phyloP scores from a whole-genome alignment of 2,113 vertebrate species.

The Ibidorhyncha struthersii region DNA sequence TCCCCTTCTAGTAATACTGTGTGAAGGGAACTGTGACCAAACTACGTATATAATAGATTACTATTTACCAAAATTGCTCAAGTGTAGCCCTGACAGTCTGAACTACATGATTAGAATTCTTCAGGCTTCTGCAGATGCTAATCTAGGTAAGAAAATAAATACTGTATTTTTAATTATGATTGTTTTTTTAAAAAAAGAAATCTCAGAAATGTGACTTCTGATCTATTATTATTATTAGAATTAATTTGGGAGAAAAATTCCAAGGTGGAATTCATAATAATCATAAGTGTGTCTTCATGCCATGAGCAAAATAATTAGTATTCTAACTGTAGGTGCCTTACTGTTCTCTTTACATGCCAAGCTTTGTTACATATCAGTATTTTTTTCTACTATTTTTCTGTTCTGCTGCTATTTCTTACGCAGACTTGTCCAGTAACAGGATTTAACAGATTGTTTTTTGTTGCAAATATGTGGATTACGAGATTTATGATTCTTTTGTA shows the following conservation, averaged over 20 bases:
- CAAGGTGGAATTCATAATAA: neutral
- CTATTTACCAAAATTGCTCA: constrained; percentile 90
- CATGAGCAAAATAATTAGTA: neutral
- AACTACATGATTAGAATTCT: constrained; percentile 89
- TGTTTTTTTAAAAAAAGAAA: neutral
- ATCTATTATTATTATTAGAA: neutral
- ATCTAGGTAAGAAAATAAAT: constrained; percentile 76
- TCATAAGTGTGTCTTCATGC: neutral
- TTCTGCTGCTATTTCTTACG: neutral
- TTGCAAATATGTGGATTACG: neutral
- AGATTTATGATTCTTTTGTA: neutral
- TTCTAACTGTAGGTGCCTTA: neutral
- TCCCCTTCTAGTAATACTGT: constrained; percentile 87
- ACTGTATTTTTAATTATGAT: neutral
- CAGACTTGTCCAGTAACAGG: neutral
- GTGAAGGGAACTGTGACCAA: constrained; percentile 84
- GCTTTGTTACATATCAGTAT: neutral
- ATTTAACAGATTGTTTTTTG: neutral
- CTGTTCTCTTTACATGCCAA: neutral
- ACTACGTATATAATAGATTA: constrained; percentile 93
- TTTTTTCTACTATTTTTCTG: neutral
- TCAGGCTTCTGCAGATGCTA: constrained; percentile 77
- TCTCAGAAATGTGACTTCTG: neutral
- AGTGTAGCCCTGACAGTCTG: constrained; percentile 88
- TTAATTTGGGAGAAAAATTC: neutral